phyloP scores from a whole-genome alignment of 1,140 invertebrate species.

The Drosophila willistoni region DNA sequence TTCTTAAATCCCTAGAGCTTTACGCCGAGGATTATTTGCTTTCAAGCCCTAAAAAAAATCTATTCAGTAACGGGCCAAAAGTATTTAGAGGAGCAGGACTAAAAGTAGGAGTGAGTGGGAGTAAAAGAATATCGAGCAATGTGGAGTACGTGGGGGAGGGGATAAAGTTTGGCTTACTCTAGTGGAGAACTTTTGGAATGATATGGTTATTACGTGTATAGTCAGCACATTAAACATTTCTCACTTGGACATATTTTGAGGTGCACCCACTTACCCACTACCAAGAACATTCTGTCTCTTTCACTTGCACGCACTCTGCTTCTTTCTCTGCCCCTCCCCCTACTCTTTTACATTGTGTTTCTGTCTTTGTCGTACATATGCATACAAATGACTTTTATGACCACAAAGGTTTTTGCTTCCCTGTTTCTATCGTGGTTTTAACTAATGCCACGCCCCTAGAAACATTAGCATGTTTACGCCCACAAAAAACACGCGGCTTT shows the following conservation, averaged over 20 bases:
- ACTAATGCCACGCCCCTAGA: slow-evolving; percentile 20
- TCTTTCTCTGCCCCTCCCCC: neutral
- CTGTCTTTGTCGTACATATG: neutral
- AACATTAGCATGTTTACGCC: slow-evolving; percentile 11
- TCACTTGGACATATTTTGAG: slow-evolving; percentile 49
- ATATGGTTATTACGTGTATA: slow-evolving; percentile 14
- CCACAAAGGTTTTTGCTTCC: slow-evolving; percentile 26
- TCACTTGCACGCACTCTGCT: neutral
- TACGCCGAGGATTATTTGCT: slow-evolving; percentile 46
- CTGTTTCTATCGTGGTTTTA: neutral
- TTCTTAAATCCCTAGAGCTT: slow-evolving; percentile 47
- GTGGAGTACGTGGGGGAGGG: neutral
- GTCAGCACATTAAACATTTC: slow-evolving; percentile 2
- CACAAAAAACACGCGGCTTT: slow-evolving; percentile 13
- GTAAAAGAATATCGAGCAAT: too few relatives aligned
- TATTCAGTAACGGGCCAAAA: slow-evolving; percentile 20
- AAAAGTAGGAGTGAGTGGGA: too few relatives aligned
- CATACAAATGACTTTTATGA: slow-evolving; percentile 57
- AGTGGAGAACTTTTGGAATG: neutral
- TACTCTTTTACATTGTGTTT: neutral
- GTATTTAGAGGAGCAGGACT: slow-evolving; percentile 22
- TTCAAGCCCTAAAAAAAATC: slow-evolving; percentile 27
- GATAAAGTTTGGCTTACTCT: neutral
- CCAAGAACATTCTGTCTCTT: neutral
- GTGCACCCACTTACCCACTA: slow-evolving; percentile 33